These are phyloP conservation scores for human (Homo sapiens) DNA, from an alignment of 2,113 vertebrate species.

Conservation along the genomic window GRCh38 chr15:67101001-67101500, in stretches of 20 bases:
- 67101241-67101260: not conserved
- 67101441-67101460: not conserved
- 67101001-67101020: not conserved
- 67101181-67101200: not conserved
- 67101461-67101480: not conserved
- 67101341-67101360: conserved; percentile 48
- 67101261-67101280: conserved; percentile 49
- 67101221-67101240: not conserved
- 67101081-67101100: not conserved
- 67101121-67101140: not conserved
- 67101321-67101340: not conserved
- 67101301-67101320: conserved; percentile 19
- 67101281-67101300: conserved; percentile 37
- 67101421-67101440: not conserved
- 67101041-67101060: not conserved
- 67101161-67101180: not conserved
- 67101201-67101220: not conserved
- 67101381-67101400: conserved; percentile 49
- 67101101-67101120: not conserved
- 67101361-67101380: conserved; percentile 39
- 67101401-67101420: conserved; percentile 41
- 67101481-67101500: not conserved
- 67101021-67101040: too few relatives aligned
- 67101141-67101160: not conserved
- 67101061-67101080: not conserved